Evolutionary conservation across 1,140 invertebrate species (phyloP).

Genomic region (Ceratoteleas bidentatus): DNA sequence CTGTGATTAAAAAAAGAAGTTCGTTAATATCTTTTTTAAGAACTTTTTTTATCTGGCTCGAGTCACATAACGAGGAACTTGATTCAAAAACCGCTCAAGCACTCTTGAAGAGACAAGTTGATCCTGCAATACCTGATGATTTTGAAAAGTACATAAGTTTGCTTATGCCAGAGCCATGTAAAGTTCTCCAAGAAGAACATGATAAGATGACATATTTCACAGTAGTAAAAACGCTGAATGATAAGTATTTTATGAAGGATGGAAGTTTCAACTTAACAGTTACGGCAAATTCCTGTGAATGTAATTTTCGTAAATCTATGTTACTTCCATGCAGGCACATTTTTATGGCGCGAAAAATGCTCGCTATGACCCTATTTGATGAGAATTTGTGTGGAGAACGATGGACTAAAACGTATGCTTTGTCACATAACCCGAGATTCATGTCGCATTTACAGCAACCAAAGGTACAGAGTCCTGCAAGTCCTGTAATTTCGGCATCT

Average conservation of each 20-base stretch:
- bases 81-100: conserved; percentile 9
- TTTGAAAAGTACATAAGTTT: neutral
- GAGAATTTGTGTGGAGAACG: conserved; percentile 2
- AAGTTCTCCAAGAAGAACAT: neutral
- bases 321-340: conserved; percentile 9
- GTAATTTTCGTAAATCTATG: conserved; percentile 6
- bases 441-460: neutral
- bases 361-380: neutral
- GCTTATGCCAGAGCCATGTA: neutral
- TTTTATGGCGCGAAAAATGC: neutral
- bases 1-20: conserved; percentile 26
- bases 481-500: conserved; percentile 3
- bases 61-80: neutral
- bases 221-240: neutral
- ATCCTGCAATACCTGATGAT: neutral
- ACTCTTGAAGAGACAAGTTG: conserved; percentile 12
- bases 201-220: neutral
- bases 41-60: conserved; percentile 23
- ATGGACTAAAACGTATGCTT: conserved; percentile 11
- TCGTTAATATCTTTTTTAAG: conserved; percentile 14
- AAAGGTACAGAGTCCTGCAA: neutral
- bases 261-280: neutral
- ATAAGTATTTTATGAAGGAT: neutral
- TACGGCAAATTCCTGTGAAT: conserved; percentile 2
- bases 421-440: conserved; percentile 15